These are phyloP conservation scores for Rhingia campestris DNA, from an alignment of 2,888 invertebrate species.

Conservation along the genomic window DNA sequence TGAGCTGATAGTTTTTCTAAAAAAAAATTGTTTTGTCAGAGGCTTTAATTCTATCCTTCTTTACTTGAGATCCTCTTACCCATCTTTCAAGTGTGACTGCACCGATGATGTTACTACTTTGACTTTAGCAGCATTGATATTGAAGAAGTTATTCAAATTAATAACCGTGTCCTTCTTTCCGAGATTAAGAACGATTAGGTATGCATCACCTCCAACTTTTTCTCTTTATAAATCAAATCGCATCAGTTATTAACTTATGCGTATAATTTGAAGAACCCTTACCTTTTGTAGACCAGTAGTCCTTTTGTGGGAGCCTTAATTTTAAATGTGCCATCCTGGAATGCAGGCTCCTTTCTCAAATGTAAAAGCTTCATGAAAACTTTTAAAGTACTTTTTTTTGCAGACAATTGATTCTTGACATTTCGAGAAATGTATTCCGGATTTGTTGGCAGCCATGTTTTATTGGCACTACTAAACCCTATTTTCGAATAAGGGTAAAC, in stretches of 20 bases:
- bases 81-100: constrained; percentile 74
- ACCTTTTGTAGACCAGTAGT: constrained; percentile 76
- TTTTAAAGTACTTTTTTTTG: constrained; percentile 85
- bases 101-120: constrained; percentile 76
- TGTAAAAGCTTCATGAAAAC: constrained; percentile 85
- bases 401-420: constrained; percentile 83
- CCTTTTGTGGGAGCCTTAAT: constrained; percentile 63
- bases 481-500: neutral
- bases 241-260: neutral
- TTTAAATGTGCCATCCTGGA: constrained; percentile 75
- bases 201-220: constrained; percentile 66
- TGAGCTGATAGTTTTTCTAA: constrained; percentile 67
- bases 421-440: constrained; percentile 74
- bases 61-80: constrained; percentile 63
- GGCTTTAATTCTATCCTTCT: neutral
- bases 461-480: constrained; percentile 75
- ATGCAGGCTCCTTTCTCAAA: constrained; percentile 84
- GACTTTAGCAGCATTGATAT: constrained; percentile 49
- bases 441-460: constrained; percentile 77
- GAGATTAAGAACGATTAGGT: constrained; percentile 84
- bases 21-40: constrained; percentile 2
- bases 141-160: constrained; percentile 79
- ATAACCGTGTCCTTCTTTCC: constrained; percentile 81
- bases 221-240: constrained; percentile 55
- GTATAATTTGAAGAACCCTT: neutral